Evolutionary conservation across 2,888 invertebrate species (phyloP).

Genomic region (Oxytorus armatus): DNA sequence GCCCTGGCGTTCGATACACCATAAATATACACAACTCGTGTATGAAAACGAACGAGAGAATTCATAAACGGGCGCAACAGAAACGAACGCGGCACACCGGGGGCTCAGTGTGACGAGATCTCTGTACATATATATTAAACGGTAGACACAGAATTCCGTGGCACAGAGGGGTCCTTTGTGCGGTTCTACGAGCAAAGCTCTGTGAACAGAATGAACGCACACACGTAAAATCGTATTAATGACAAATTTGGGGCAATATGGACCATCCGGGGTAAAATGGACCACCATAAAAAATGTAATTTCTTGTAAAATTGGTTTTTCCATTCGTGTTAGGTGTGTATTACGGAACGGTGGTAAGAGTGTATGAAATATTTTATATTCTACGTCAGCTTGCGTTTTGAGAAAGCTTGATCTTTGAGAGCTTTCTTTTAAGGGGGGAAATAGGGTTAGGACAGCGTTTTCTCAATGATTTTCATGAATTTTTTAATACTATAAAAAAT

Average conservation of each 20-base stretch:
- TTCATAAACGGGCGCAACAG: conserved; percentile 18
- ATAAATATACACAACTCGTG: conserved; percentile 65
- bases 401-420: no score
- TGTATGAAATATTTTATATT: no score
- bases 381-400: no score
- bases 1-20: conserved; percentile 48
- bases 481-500: no score
- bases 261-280: conserved; percentile 13
- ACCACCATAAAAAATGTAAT: neutral
- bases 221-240: conserved; percentile 24
- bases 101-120: conserved; percentile 41
- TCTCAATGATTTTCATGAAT: no score
- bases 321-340: no score
- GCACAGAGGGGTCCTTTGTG: conserved; percentile 65
- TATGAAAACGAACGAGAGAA: conserved; percentile 36
- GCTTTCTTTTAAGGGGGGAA: no score
- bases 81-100: conserved; percentile 29
- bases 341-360: no score
- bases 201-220: conserved; percentile 52
- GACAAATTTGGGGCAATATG: conserved; percentile 27
- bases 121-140: no score
- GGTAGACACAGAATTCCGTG: conserved; percentile 46
- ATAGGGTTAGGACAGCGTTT: no score
- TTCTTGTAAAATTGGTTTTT: no score
- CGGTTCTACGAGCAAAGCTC: conserved; percentile 54